Evolutionary conservation across 2,113 vertebrate genomes (phyloP), one percentile per base, ranked within the genome.

Genomic region (Mystacornis crossleyi): DNA sequence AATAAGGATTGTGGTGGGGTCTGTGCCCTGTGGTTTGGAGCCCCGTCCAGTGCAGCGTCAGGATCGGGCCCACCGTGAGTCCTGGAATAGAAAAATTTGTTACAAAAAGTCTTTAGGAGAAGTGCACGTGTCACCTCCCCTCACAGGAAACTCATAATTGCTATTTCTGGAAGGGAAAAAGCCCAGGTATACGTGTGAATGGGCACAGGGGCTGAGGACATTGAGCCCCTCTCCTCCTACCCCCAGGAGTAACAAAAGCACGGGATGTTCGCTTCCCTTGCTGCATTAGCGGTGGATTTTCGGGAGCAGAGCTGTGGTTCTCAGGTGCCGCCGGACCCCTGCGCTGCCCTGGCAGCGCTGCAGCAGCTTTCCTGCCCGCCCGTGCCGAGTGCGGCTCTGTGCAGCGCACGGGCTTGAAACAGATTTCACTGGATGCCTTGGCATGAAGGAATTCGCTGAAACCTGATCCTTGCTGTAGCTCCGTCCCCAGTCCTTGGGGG

Each of bases 11-110:
- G 48, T 1, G 48, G 5, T 11, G 50, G 26, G 10, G 8, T 34
- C 40, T 26, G 14, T 85, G 50, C 26, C 20, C 34, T 24, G 10
- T 1, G 1, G 29, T 31, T 51, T 0, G 8, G 36, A 38, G 51
- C 43, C 21, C 23, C 0, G 1, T 6, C 57, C 12, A 0, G 42
- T 3, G n/a, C 67, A 66, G 61, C 0, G 0, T 25, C 83, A 65
- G 48, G 21, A 43, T 53, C 5, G 19, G 42, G 33, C 19, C 47
- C 4, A 0, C 36, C 7, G 5, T 5, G 29, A 75, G 31, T 47
- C 66, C 42, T 19, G 2, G 55, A 62, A 26, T 60, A 33, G n/a
- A 45, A 42, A 6, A 34, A 57, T 8, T 6, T 6, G 14, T 60
- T 83, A 45, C 5, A 25, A 1, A 40, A 69, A 15, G 8, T 9